Conservation (phyloP, 2,888 invertebrate genomes). For the Leucoma salicis region DNA sequence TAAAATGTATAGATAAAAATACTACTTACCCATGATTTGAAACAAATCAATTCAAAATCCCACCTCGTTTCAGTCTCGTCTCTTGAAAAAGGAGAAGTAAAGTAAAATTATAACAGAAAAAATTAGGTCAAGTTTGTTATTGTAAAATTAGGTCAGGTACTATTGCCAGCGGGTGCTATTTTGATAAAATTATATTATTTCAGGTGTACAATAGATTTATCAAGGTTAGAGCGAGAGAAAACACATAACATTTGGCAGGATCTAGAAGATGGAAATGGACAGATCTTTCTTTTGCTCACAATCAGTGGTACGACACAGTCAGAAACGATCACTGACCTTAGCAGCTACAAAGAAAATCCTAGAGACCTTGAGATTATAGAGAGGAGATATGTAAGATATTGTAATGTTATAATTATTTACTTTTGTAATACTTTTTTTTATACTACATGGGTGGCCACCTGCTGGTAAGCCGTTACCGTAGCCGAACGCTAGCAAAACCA, state of each 20-base stretch:
- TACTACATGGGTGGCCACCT: no score
- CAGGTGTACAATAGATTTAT: conserved; percentile 93
- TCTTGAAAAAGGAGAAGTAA: no score
- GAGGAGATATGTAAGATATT: conserved; percentile 86
- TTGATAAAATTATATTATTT: conserved; percentile 31
- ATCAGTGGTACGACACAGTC: conserved; percentile 97
- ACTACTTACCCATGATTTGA: no score
- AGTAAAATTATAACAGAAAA: no score
- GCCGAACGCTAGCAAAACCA: no score
- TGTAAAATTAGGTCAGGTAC: no score
- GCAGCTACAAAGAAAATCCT: conserved; percentile 91
- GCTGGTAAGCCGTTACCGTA: no score
- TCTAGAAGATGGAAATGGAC: conserved; percentile 94
- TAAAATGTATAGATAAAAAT: no score
- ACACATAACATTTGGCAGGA: conserved; percentile 95
- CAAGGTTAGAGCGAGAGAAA: conserved; percentile 91
- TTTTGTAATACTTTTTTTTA: neutral
- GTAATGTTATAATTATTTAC: neutral
- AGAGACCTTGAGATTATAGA: conserved; percentile 84
- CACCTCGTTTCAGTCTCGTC: no score
- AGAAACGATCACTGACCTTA: conserved; percentile 95
- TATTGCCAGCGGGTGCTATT: no score
- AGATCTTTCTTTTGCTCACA: conserved; percentile 93
- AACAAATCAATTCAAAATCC: no score
- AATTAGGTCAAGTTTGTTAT: no score